Evolutionary conservation across 2,113 vertebrate species (phyloP), one percentile per base, ranked within the genome.

Genomic region (Urocolius indicus): DNA sequence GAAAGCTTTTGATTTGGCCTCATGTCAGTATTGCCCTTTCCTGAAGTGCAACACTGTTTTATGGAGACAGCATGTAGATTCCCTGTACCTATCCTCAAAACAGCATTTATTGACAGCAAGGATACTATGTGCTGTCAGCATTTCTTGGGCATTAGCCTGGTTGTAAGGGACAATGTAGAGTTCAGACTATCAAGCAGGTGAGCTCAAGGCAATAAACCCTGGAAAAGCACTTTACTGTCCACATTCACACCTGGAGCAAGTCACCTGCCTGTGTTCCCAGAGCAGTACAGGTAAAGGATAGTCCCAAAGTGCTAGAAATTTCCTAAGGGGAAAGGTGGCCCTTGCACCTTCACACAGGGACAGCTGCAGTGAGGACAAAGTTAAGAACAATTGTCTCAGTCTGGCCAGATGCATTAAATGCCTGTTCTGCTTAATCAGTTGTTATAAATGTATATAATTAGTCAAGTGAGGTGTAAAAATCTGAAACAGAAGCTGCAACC

Each of bases 221-320:
- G 43, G 22, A 62, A 74, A 65, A 9, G 29, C 34, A 23, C 12
- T 59, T 68, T 59, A 17, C 34, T 72, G 32, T 79, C 16, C 48
- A 41, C 14, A 15, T 85, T 34, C 24, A 20, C 3, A 0, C 20
- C 54, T 57, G 26, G 51, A 76, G 27, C 1, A 1, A 30, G 27
- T 2, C 1, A 0, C 9, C 26, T 76, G 62, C 71, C 71, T 51
- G 45, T 58, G 52, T 0, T 1, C 18, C 32, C 4, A 7, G 32
- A 46, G 29, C 16, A 92, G 41, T 43, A 52, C 13, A 29, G 18
- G 13, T 52, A 32, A 83, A 76, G 36, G 27, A 51, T 17, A 16
- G 32, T 19, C 26, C 32, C 43, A 66, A 90, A 59, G 5, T 32
- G 9, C n/a, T 87, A 69, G 22, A 34, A 76, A 30, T 13, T 17